A percentile compares a stretch with the other conserved stretches of the same genome.
phyloP scores from a whole-genome alignment of 2,113 vertebrate species.

The Apteryx mantelli region DNA sequence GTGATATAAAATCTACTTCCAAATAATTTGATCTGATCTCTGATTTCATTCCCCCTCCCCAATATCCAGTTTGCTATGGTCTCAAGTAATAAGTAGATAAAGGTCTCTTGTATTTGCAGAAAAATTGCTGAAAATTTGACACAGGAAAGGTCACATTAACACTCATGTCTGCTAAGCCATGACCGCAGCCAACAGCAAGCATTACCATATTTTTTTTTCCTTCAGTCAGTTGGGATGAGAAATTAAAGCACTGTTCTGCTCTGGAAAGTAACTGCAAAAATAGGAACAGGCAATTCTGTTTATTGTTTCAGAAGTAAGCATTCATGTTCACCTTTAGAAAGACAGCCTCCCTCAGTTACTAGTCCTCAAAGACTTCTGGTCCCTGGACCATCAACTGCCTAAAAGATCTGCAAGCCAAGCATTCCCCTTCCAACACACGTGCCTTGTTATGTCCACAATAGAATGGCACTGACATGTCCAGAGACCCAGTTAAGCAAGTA shows the following conservation, averaged over 20 bases:
- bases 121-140: neutral
- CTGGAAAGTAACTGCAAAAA: neutral
- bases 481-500: neutral
- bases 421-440: neutral
- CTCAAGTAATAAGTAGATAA: neutral
- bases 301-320: neutral
- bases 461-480: neutral
- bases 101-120: neutral
- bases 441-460: neutral
- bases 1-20: neutral
- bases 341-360: neutral
- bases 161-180: neutral
- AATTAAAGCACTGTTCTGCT: neutral
- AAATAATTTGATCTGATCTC: neutral
- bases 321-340: neutral
- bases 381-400: neutral
- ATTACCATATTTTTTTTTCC: neutral
- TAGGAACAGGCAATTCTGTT: neutral
- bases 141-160: neutral
- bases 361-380: neutral
- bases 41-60: neutral
- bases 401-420: neutral
- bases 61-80: neutral
- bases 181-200: no score
- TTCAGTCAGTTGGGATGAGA: neutral